Evolutionary conservation across 2,888 invertebrate species (phyloP).

Genomic region (Acrobasis consociella): DNA sequence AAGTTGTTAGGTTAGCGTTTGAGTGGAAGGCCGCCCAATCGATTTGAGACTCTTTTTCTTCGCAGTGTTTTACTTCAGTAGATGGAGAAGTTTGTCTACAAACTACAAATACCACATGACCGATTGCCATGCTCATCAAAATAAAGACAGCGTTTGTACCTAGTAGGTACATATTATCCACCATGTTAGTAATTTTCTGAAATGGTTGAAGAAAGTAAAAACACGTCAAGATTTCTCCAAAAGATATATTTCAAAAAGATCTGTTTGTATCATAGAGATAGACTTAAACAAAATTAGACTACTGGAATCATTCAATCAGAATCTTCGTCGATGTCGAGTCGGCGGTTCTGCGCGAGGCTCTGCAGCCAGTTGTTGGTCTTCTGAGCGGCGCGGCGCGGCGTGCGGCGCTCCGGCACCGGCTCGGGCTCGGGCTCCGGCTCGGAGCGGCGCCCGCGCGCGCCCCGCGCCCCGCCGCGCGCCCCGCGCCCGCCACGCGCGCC

Average conservation of each 20-base stretch:
- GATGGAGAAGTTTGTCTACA: too few relatives aligned
- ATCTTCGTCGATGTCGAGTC: slow-evolving; percentile 66
- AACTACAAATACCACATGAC: too few relatives aligned
- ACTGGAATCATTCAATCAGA: slow-evolving; percentile 49
- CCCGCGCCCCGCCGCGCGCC: slow-evolving; percentile 32
- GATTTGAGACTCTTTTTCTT: too few relatives aligned
- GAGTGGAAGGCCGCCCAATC: too few relatives aligned
- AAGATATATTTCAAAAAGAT: slow-evolving; percentile 4
- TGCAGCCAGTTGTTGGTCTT: slow-evolving; percentile 63
- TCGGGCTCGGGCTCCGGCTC: slow-evolving; percentile 42
- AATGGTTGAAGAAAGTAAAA: not conserved
- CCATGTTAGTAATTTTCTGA: not conserved
- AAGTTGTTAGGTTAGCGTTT: too few relatives aligned
- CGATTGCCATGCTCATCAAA: too few relatives aligned
- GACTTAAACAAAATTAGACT: not conserved
- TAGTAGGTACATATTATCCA: too few relatives aligned
- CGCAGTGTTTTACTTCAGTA: too few relatives aligned
- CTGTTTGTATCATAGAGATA: not conserved
- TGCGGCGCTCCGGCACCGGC: slow-evolving; percentile 55
- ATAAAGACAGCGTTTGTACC: too few relatives aligned
- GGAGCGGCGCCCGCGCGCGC: slow-evolving; percentile 30
- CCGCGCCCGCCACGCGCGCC: slow-evolving; percentile 35
- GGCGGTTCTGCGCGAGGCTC: slow-evolving; percentile 50
- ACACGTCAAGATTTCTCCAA: not conserved
- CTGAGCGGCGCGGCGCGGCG: slow-evolving; percentile 69